phyloP scores from a whole-genome alignment of 2,888 invertebrate species.

The Podotricha telesiphe region DNA sequence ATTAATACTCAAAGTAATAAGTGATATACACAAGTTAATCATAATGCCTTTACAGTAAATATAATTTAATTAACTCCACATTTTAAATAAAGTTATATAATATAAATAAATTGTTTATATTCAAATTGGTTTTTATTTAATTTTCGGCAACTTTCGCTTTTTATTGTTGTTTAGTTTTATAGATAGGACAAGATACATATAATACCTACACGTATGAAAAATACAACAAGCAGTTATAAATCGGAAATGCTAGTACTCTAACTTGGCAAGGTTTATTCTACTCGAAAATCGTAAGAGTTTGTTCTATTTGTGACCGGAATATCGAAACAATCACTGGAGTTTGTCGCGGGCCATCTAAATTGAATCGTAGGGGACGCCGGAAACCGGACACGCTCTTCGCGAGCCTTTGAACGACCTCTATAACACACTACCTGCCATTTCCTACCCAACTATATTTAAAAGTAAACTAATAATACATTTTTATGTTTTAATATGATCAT shows the following conservation, averaged over 20 bases:
- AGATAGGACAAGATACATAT: neutral
- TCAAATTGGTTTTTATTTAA: neutral
- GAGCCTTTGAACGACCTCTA: slow-evolving; percentile 52
- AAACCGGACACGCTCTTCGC: slow-evolving; percentile 71
- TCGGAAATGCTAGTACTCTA: slow-evolving; percentile 1
- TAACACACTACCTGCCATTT: slow-evolving; percentile 53
- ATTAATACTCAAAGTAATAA: neutral
- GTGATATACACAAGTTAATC: neutral
- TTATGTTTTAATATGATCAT: slow-evolving; percentile 8
- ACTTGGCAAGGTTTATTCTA: slow-evolving; percentile 19
- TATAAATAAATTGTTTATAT: no score
- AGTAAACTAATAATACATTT: neutral
- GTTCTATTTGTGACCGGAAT: slow-evolving; percentile 73
- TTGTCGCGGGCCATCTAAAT: slow-evolving; percentile 73
- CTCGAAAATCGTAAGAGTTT: slow-evolving; percentile 50
- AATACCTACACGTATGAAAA: slow-evolving; percentile 6
- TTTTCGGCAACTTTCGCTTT: neutral
- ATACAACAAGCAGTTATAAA: neutral
- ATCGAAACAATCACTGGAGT: slow-evolving; percentile 81
- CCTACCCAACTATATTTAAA: slow-evolving; percentile 28
- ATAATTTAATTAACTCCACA: neutral
- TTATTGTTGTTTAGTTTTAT: neutral
- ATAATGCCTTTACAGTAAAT: neutral
- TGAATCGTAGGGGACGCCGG: slow-evolving; percentile 68
- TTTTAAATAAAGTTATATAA: neutral